A percentile compares a stretch with the other conserved stretches of the same genome.
Conservation (phyloP, 1,140 invertebrate species). For the Drosophila tsacasi region DNA sequence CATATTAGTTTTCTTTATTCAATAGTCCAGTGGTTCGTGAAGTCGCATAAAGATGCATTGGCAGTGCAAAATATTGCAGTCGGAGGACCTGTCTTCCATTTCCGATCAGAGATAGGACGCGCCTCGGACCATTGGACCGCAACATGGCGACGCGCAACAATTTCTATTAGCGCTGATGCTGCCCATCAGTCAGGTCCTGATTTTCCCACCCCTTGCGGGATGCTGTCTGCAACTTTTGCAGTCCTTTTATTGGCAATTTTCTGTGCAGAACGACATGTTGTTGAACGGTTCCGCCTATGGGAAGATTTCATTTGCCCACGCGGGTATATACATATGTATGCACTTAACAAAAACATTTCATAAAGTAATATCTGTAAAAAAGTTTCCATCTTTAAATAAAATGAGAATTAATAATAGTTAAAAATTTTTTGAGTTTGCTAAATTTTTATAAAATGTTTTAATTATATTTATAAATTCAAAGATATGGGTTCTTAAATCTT, state of each 20-base stretch:
- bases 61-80: background rate
- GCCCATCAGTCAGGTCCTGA: slow-evolving; percentile 26
- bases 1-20: background rate
- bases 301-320: slow-evolving; percentile 50
- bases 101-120: slow-evolving; percentile 66
- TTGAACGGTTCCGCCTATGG: slow-evolving; percentile 55
- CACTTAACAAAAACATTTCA: background rate
- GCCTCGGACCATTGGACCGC: slow-evolving; percentile 37
- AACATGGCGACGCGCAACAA: slow-evolving; percentile 59
- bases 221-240: slow-evolving; percentile 20
- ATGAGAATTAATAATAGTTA: background rate
- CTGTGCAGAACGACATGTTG: slow-evolving; percentile 53
- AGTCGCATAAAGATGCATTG: slow-evolving; percentile 31
- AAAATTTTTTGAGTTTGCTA: background rate
- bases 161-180: slow-evolving; percentile 71
- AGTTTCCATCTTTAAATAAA: too few species aligned
- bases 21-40: slow-evolving; percentile 19
- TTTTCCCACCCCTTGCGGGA: background rate
- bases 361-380: background rate
- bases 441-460: background rate
- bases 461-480: background rate
- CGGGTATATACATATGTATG: slow-evolving; percentile 8
- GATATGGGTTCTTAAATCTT: background rate
- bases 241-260: slow-evolving; percentile 52
- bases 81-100: slow-evolving; percentile 25